A percentile compares a stretch with the other conserved stretches of the same genome.
Evolutionary conservation across 1,140 invertebrate species (phyloP).

Genomic region (Atta colombica): DNA sequence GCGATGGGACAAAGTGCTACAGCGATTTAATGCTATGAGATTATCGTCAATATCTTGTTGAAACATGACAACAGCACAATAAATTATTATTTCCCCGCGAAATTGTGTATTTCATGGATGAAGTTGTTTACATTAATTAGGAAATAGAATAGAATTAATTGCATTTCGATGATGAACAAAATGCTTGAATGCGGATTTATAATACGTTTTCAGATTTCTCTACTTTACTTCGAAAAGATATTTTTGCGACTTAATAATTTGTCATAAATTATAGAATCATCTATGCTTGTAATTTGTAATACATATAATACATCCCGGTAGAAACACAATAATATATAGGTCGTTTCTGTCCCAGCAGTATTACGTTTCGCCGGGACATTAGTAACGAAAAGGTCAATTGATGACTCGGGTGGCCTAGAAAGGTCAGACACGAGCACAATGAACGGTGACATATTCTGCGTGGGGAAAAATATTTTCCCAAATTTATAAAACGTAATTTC

Average conservation of each 20-base stretch:
- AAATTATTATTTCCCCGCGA: background rate
- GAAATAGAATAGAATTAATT: slow-evolving; percentile 3
- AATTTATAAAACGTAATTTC: background rate
- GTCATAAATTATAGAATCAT: background rate
- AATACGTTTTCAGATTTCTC: background rate
- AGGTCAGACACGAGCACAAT: slow-evolving; percentile 10
- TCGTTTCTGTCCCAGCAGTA: slow-evolving; percentile 55
- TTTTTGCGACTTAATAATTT: background rate
- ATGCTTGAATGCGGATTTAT: background rate
- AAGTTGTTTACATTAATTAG: background rate
- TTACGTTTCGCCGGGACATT: slow-evolving; percentile 51
- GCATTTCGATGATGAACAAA: background rate
- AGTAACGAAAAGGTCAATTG: slow-evolving; percentile 62
- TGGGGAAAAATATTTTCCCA: slow-evolving; percentile 8
- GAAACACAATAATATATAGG: slow-evolving; percentile 23
- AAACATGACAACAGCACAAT: background rate
- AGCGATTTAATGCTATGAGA: slow-evolving; percentile 37
- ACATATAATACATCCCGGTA: slow-evolving; percentile 2
- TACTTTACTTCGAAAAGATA: background rate
- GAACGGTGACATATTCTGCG: background rate
- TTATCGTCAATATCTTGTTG: slow-evolving; percentile 21
- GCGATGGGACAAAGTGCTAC: slow-evolving; percentile 51
- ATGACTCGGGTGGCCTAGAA: slow-evolving; percentile 40
- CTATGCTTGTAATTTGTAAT: background rate
- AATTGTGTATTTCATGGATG: background rate